Base-by-base conservation (phyloP, 2,888 invertebrate genomes). In the Dione juno region DNA sequence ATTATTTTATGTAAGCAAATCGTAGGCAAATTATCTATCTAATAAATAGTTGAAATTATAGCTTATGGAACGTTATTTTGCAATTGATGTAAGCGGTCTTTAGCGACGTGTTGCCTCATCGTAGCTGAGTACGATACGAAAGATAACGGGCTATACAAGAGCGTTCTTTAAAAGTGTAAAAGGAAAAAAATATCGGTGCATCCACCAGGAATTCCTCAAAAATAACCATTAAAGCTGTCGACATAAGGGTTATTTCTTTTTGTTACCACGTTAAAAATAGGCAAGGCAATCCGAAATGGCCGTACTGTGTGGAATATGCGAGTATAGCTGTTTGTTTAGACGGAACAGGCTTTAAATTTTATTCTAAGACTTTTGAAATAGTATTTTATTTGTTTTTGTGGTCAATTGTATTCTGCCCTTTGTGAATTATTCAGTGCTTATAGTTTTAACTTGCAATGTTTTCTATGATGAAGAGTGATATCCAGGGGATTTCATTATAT, bases 221-320 rank as follows among this genome's bases (percentile, higher is more conserved):
- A 70, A 70, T 66, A 53, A 58, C 43, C 64, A 63, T 41, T 63
- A 66, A 21, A 13, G 19, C 54, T 45, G n/a, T 40, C 57, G 57
- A 66, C 58, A 66, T 73, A 73, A 57, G 64, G 66, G 52, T 64
- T 64, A 66, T 70, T 67, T 66, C 69, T 69, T 66, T 69, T 75
- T 71, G 69, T 73, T 68, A 52, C 70, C 67, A 66, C 58, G 72
- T 71, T 74, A 75, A 72, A 74, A 74, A 75, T 75, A 75, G 72
- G 69, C 48, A 70, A 64, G 73, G 67, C 74, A 68, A 72, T 68
- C 54, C 72, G 65, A 70, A 71, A 71, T 71, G 71, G 57, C 50
- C 35, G 73, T 66, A 74, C 73, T 69, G 70, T 71, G 48, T 71
- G 66, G 70, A 65, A 72, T 67, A 70, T 67, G 72, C 72, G 50